These are phyloP conservation scores for Merops nubicus DNA, from an alignment of 2,113 vertebrate genomes.

Conservation along the genomic window DNA sequence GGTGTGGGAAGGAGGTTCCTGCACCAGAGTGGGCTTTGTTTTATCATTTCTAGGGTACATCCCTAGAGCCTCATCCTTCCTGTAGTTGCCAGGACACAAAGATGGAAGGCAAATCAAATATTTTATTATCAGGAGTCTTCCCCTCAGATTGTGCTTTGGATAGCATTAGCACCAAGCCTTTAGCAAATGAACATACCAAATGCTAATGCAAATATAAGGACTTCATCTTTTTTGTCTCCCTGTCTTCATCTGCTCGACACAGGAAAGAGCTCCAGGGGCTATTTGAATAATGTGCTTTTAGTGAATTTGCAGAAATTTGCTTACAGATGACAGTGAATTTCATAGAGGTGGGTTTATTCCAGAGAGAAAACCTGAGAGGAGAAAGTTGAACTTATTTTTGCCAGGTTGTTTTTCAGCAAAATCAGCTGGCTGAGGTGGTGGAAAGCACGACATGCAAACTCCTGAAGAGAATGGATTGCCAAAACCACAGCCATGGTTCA, in stretches of 20 bases:
- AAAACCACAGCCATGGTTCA: neutral
- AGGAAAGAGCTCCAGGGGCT: neutral
- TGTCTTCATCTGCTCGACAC: neutral
- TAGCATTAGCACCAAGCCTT: neutral
- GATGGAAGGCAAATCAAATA: neutral
- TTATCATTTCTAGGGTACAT: neutral
- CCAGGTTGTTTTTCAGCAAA: slow-evolving; percentile 37
- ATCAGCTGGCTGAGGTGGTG: neutral
- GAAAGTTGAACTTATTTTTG: neutral
- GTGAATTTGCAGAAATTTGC: slow-evolving; percentile 36
- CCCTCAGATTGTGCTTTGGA: neutral
- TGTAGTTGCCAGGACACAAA: neutral
- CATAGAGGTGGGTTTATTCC: neutral
- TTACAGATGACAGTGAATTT: neutral
- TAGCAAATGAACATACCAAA: slow-evolving; percentile 34
- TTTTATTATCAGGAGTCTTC: neutral
- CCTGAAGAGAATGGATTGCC: neutral
- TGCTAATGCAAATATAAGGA: slow-evolving; percentile 46
- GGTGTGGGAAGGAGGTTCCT: neutral
- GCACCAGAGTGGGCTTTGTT: neutral
- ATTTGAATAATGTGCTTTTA: slow-evolving; percentile 31
- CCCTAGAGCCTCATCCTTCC: neutral
- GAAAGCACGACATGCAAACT: neutral
- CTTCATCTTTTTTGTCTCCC: neutral
- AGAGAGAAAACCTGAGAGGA: neutral